These are phyloP conservation scores for Montifringilla adamsi DNA, from an alignment of 2,113 vertebrate species.

Conservation along the genomic window DNA sequence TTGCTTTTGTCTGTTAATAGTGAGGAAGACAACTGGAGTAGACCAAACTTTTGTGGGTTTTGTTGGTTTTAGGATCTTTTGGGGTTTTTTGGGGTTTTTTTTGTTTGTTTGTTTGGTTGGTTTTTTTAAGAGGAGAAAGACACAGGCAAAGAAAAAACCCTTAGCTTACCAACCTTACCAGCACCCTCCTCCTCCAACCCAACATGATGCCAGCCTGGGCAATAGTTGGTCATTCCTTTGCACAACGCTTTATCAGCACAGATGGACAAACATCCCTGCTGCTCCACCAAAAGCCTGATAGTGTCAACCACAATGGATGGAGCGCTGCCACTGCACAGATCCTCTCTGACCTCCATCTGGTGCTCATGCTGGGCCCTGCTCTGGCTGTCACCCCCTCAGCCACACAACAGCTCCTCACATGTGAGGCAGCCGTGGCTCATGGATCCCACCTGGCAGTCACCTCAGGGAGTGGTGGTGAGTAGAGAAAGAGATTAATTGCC, in stretches of 20 bases:
- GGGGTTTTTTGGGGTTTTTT: too few species aligned
- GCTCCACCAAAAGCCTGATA: not conserved
- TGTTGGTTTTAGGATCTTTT: not conserved
- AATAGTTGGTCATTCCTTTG: not conserved
- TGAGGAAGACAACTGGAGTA: not conserved
- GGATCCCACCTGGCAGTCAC: rapidly evolving
- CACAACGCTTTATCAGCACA: not conserved
- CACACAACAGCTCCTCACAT: not conserved
- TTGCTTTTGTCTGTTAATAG: not conserved
- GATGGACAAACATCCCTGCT: not conserved
- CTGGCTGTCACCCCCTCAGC: not conserved
- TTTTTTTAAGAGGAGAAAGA: not conserved
- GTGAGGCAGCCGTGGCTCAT: not conserved
- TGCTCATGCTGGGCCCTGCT: not conserved
- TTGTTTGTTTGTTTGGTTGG: too few species aligned
- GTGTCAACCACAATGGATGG: not conserved
- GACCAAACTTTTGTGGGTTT: not conserved
- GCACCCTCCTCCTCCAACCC: not conserved
- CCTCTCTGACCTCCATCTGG: not conserved
- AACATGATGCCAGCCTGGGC: rapidly evolving
- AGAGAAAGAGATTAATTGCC: not conserved
- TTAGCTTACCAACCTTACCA: not conserved
- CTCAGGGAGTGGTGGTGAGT: not conserved
- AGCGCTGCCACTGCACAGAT: not conserved
- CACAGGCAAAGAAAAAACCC: not conserved